Base-by-base conservation (phyloP, 2,888 invertebrate genomes). In the Tolmerus cingulatus region DNA sequence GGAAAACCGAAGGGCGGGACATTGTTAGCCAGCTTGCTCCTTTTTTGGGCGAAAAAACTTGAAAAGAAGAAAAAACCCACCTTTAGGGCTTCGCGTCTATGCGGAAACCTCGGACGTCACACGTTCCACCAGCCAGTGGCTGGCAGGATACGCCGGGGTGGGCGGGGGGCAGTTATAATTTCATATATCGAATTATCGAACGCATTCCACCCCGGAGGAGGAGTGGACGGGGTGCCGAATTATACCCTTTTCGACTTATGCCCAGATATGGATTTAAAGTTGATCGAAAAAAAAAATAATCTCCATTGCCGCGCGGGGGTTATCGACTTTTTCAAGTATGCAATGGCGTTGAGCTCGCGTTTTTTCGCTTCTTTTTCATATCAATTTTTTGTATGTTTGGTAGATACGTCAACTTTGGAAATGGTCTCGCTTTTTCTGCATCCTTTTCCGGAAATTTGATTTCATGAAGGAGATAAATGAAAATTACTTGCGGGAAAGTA, bases 1-100 rank as follows among this genome's bases (percentile, higher is more conserved):
- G 57, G 37, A 82, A 82, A 82, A 19, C 55, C 37, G 57, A 78
- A 82, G 82, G 82, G 82, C 82, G 82, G 82, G 82, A 82, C 82
- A 82, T 82, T 82, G 82, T 82, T 82, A 82, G 66, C 37, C 57
- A 16, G 23, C 37, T 66, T 82, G 27, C 30, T 82, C 82, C 37
- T 82, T 82, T 40, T 82, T 82, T 82, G 27, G 82, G 23, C 37
- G 57, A 82, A 51, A n/a, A 76, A 76, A 46, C 14, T n/a, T n/a
- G 14, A 76, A 34, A 78, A 78, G 40, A 78, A 46, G 23, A 46
- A 78, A 78, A 78, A 78, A 19, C 16, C 27, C 76, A 76, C 76
- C 16, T 57, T 57, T 34, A 82, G 55, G 55, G 37, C 82, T 82
- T 82, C 82, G 30, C 30, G 27, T 81, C 23, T 16, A 66, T 57